Percentiles rank a stretch among this genome's conserved stretches.
Conservation (phyloP, 2,888 invertebrate genomes). For the Plemyria rubiginata region DNA sequence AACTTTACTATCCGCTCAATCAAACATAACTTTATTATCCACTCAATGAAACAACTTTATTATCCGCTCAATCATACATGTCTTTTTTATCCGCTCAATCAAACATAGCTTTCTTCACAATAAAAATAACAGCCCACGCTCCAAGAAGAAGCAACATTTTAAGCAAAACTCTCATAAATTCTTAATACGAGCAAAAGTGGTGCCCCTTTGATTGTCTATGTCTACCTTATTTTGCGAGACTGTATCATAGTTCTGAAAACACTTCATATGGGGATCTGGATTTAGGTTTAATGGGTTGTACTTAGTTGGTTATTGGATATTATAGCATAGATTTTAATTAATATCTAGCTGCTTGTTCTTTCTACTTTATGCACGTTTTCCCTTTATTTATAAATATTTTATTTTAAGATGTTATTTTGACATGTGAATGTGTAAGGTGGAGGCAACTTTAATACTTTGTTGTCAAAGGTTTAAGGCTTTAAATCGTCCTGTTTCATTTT, state of each 20-base stretch:
- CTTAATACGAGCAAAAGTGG: too few species aligned
- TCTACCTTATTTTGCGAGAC: too few species aligned
- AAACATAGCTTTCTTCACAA: too few species aligned
- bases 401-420: constrained; percentile 33
- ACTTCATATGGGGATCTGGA: too few species aligned
- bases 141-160: too few species aligned
- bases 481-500: constrained; percentile 1
- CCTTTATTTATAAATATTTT: constrained; percentile 22
- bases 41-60: background rate
- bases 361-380: constrained; percentile 34
- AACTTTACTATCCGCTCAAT: too few species aligned
- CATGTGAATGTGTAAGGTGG: constrained; percentile 44
- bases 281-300: background rate
- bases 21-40: background rate
- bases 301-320: constrained; percentile 17
- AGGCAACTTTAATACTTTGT: constrained; percentile 42
- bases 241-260: too few species aligned
- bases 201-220: too few species aligned
- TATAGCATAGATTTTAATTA: background rate
- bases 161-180: too few species aligned
- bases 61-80: too few species aligned
- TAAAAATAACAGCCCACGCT: too few species aligned
- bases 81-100: too few species aligned
- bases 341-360: constrained; percentile 27
- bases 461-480: constrained; percentile 27